phyloP scores from a whole-genome alignment of 2,113 vertebrate genomes.

The Ptyas mucosa region DNA sequence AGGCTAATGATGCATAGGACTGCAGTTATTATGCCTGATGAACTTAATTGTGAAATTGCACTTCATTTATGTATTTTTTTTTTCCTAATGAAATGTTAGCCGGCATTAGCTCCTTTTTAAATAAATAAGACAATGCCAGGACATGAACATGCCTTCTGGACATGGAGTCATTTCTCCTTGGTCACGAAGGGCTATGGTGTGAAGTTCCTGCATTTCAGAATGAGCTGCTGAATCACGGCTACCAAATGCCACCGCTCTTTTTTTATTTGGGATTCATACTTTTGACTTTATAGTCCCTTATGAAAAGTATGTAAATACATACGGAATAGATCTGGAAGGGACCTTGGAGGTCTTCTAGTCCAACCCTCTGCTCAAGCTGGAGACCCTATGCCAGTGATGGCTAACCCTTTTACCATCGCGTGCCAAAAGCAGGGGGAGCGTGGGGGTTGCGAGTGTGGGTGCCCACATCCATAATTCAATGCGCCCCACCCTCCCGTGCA shows the following conservation, averaged over 20 bases:
- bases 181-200: background rate
- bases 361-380: no score
- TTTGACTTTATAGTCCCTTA: background rate
- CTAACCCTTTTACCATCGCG: no score
- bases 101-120: background rate
- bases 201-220: background rate
- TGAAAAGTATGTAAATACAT: background rate
- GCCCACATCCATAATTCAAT: no score
- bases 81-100: background rate
- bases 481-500: no score
- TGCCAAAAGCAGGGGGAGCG: no score
- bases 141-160: background rate
- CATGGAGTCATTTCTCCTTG: background rate
- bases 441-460: no score
- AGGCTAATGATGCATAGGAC: background rate
- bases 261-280: background rate
- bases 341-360: background rate
- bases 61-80: background rate
- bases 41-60: background rate
- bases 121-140: background rate
- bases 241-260: background rate
- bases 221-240: background rate
- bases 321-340: background rate
- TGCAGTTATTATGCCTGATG: background rate
- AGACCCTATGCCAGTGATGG: no score